Evolutionary conservation across 2,888 invertebrate genomes (phyloP).

Genomic region (Panopea generosa): DNA sequence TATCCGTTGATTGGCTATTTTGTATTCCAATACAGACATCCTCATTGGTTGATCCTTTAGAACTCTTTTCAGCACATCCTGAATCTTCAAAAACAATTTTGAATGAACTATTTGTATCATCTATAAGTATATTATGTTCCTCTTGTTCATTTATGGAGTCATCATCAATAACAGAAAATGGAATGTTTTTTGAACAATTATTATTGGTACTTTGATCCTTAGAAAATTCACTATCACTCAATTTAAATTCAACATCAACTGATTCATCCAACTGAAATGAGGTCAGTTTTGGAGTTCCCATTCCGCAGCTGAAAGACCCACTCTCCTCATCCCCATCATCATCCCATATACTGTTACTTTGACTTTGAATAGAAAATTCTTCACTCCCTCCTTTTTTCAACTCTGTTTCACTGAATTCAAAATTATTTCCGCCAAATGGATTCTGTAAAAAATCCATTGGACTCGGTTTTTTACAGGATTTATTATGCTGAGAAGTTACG

Average conservation of each 20-base stretch:
- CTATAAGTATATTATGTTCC: conserved; percentile 16
- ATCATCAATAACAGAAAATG: conserved; percentile 34
- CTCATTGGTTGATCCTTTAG: conserved; percentile 55
- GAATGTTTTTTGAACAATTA: conserved; percentile 48
- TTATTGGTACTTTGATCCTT: conserved; percentile 18
- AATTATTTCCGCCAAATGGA: conserved; percentile 62
- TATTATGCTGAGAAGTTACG: background rate
- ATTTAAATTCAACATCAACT: conserved; percentile 63
- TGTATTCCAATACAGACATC: conserved; percentile 51
- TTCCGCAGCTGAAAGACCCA: conserved; percentile 64
- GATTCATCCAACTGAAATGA: conserved; percentile 50
- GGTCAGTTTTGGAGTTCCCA: conserved; percentile 47
- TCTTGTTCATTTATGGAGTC: background rate
- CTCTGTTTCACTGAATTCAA: conserved; percentile 41
- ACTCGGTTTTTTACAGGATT: conserved; percentile 21
- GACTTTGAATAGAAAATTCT: conserved; percentile 68
- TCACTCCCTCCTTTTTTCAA: conserved; percentile 68
- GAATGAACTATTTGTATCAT: conserved; percentile 84
- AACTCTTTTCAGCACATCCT: conserved; percentile 75
- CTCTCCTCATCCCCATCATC: conserved; percentile 58
- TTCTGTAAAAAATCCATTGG: conserved; percentile 59
- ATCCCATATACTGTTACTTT: conserved; percentile 42
- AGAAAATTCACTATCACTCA: conserved; percentile 43
- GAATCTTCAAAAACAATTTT: conserved; percentile 86
- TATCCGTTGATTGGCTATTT: conserved; percentile 17